phyloP scores from a whole-genome alignment of 1,140 invertebrate species.

The Solenopsis fugax region DNA sequence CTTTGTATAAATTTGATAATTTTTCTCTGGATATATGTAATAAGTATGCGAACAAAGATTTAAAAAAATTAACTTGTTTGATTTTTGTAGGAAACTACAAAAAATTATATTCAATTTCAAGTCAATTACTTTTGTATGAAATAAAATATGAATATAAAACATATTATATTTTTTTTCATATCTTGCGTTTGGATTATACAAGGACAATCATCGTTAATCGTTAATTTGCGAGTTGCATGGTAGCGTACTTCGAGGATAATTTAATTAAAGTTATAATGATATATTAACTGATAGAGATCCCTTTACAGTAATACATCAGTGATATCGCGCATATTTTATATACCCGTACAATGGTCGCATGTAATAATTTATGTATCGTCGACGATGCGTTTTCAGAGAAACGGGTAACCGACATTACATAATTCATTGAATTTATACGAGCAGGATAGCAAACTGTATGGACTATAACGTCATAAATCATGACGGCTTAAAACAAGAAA shows the following conservation, averaged over 20 bases:
- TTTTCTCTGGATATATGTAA: too few relatives aligned
- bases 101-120: neutral
- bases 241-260: constrained; percentile 46
- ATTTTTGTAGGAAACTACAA: too few relatives aligned
- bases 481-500: constrained; percentile 56
- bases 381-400: constrained; percentile 62
- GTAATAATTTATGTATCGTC: constrained; percentile 63
- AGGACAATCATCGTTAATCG: constrained; percentile 1
- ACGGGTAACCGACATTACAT: constrained; percentile 62
- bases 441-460: constrained; percentile 56
- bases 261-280: constrained; percentile 62
- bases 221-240: constrained; percentile 23
- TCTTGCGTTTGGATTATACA: neutral
- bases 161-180: neutral
- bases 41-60: too few relatives aligned
- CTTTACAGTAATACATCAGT: constrained; percentile 54
- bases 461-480: constrained; percentile 60
- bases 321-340: constrained; percentile 60
- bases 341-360: constrained; percentile 38
- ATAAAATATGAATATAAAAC: neutral
- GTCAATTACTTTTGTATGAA: too few relatives aligned
- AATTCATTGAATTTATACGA: constrained; percentile 66
- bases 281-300: constrained; percentile 58
- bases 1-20: too few relatives aligned
- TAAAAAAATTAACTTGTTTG: too few relatives aligned